phyloP scores from a whole-genome alignment of 1,140 invertebrate species.

The Conus ventricosus region DNA sequence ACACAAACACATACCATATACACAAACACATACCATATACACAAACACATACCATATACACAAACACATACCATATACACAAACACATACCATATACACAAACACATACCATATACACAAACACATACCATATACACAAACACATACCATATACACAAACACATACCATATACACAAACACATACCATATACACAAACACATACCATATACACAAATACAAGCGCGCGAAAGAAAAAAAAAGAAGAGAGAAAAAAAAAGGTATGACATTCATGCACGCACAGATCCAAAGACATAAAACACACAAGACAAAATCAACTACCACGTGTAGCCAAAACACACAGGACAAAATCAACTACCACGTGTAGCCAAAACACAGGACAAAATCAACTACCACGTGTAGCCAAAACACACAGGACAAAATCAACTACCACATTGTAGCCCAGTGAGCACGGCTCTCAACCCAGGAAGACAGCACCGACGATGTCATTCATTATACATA shows the following conservation, averaged over 20 bases:
- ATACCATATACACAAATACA: background rate
- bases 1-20: background rate
- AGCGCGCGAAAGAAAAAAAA: no score
- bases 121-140: background rate
- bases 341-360: no score
- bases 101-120: background rate
- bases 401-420: no score
- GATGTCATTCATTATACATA: no score
- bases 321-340: background rate
- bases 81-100: background rate
- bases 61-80: background rate
- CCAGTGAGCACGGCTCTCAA: no score
- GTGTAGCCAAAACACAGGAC: no score
- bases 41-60: background rate
- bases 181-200: background rate
- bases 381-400: no score
- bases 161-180: background rate
- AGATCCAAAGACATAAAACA: background rate
- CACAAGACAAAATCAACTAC: background rate
- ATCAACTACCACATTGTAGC: no score
- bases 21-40: background rate
- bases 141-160: background rate
- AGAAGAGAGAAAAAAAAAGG: no score
- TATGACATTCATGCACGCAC: background rate
- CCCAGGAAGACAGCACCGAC: no score